phyloP scores from a whole-genome alignment of 2,797 vertebrate genomes.

The Limnodromus scolopaceus region DNA sequence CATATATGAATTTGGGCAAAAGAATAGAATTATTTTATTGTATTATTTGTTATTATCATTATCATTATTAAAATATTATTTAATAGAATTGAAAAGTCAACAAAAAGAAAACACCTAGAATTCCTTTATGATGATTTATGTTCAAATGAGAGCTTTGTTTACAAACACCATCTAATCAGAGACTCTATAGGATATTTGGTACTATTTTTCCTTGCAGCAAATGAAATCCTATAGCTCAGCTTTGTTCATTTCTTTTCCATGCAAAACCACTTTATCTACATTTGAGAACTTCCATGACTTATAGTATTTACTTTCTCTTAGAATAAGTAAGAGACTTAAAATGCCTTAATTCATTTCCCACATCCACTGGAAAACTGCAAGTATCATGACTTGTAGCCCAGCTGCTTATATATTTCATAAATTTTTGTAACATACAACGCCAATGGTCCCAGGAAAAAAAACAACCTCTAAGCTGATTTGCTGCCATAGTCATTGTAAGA shows the following conservation, averaged over 20 bases:
- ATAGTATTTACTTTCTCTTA: background rate
- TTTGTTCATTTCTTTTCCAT: background rate
- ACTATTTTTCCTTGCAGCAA: background rate
- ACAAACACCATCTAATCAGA: background rate
- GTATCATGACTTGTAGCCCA: background rate
- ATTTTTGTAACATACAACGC: background rate
- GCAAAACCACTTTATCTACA: background rate
- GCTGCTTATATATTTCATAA: background rate
- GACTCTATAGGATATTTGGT: background rate
- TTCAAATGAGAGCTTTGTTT: background rate
- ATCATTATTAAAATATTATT: too few relatives aligned
- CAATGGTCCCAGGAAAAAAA: background rate
- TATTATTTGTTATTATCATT: too few relatives aligned
- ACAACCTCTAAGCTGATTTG: background rate
- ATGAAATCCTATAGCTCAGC: background rate
- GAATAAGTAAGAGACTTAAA: background rate
- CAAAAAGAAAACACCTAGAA: background rate
- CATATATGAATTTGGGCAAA: background rate
- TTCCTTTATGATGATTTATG: background rate
- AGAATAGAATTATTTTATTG: background rate
- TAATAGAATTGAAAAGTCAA: background rate
- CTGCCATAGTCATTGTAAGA: background rate
- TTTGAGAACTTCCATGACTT: background rate
- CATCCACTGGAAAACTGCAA: background rate
- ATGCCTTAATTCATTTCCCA: background rate